Percentiles rank a stretch among this genome's conserved stretches.
phyloP scores from a whole-genome alignment of 2,888 invertebrate species.

The Harmothoe impar region DNA sequence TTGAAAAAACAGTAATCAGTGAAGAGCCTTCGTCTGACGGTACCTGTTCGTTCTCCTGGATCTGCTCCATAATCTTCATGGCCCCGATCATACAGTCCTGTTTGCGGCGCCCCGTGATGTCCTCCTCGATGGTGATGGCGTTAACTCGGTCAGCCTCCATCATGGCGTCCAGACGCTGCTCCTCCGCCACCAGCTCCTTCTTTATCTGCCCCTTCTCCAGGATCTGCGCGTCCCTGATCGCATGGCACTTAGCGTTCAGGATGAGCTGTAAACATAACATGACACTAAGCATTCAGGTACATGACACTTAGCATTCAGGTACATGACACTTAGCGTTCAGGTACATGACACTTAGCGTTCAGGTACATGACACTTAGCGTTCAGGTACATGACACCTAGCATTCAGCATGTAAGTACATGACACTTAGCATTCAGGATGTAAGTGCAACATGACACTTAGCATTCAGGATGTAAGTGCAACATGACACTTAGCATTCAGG shows the following conservation, averaged over 20 bases:
- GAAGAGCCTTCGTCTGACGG: no score
- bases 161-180: conserved; percentile 82
- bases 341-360: no score
- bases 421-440: no score
- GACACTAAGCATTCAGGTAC: conserved; percentile 83
- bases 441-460: no score
- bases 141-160: conserved; percentile 83
- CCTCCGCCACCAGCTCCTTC: conserved; percentile 81
- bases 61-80: conserved; percentile 83
- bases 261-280: conserved; percentile 82
- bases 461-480: no score
- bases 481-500: no score
- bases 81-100: conserved; percentile 82
- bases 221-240: conserved; percentile 83
- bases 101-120: conserved; percentile 81
- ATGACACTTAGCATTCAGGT: no score
- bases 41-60: conserved; percentile 81
- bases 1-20: not conserved
- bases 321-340: no score
- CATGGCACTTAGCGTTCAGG: conserved; percentile 83
- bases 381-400: no score
- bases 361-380: no score
- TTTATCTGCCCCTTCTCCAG: conserved; percentile 82
- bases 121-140: conserved; percentile 82
- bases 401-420: no score